Evolutionary conservation across 2,113 vertebrate species (phyloP), one percentile per base, ranked within the genome.

Genomic region (Xiphorhynchus elegans): DNA sequence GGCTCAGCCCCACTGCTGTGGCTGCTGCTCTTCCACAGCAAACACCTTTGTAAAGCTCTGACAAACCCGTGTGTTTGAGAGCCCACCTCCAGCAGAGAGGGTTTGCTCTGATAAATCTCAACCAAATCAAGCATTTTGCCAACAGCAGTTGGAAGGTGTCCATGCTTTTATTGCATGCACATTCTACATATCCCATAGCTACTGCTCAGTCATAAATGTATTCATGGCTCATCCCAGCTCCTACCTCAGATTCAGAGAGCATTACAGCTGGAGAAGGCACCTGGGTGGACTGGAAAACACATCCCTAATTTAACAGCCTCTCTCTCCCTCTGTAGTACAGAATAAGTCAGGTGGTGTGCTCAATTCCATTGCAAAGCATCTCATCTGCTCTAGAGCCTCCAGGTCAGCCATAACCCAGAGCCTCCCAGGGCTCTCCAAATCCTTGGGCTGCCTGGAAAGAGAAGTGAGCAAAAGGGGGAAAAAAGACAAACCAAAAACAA

Each of bases 231-330:
- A 3, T 25, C 50, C 17, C 26, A 11, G 44, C 52, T 37, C 81
- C 73, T 52, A 9, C n/a, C 67, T 89, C 49, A 7, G 16, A 81
- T 47, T 64, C 59, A 40, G 80, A 39, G 8, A 29, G 26, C 3
- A 14, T 29, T 92, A 33, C 56, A 95, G 70, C 87, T 84, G 82
- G 70, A 91, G 76, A 60, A 81, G 89, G 64, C 84, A 91, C 62
- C 89, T 82, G 91, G 40, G 49, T 55, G 78, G 62, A 73, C 77
- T 73, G 67, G 59, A 76, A 94, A 94, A 66, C 53, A 78, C 46
- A 25, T 11, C 31, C 29, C 55, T 59, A 28, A 93, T 83, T 79
- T 62, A 90, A 47, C 39, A 59, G 87, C 7, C 52, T 74, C 46
- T 75, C 50, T 72, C 13, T 25, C 44, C 20, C 39, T 40, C 59